phyloP scores from a whole-genome alignment of 2,888 invertebrate species.

The Phlogophora meticulosa region DNA sequence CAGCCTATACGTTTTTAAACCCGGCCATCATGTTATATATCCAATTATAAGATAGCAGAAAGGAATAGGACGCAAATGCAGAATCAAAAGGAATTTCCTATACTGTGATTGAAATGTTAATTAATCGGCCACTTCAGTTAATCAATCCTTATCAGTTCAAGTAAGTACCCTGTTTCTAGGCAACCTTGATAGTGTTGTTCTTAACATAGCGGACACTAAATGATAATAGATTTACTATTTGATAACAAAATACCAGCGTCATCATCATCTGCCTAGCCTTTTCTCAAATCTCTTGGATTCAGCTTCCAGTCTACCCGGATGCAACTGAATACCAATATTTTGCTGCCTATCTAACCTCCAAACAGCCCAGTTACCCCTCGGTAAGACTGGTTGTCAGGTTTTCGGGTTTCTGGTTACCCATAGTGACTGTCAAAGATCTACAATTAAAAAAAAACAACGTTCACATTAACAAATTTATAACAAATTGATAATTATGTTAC shows the following conservation, averaged over 20 bases:
- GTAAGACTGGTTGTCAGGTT: too few species aligned
- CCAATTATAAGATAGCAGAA: not conserved
- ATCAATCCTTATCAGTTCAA: constrained; percentile 20
- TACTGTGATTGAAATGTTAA: not conserved
- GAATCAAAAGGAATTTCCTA: not conserved
- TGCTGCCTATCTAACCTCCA: too few species aligned
- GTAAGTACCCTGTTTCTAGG: constrained; percentile 17
- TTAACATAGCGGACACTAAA: not conserved
- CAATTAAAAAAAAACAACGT: too few species aligned
- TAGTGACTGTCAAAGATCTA: too few species aligned
- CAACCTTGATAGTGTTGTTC: not conserved
- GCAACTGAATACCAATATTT: too few species aligned
- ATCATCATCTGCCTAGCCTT: too few species aligned
- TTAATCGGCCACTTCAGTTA: constrained; percentile 14
- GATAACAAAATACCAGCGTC: constrained; percentile 27
- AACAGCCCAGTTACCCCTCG: too few species aligned
- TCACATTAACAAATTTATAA: constrained; percentile 7
- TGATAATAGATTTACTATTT: not conserved
- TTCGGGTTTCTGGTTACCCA: too few species aligned
- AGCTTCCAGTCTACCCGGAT: too few species aligned
- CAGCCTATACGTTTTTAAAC: not conserved
- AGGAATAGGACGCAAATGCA: not conserved
- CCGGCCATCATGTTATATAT: too few species aligned
- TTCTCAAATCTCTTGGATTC: too few species aligned
- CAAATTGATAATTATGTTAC: not conserved